Evolutionary conservation across 1,140 invertebrate genomes (phyloP).

Genomic region (Eciton burchellii): DNA sequence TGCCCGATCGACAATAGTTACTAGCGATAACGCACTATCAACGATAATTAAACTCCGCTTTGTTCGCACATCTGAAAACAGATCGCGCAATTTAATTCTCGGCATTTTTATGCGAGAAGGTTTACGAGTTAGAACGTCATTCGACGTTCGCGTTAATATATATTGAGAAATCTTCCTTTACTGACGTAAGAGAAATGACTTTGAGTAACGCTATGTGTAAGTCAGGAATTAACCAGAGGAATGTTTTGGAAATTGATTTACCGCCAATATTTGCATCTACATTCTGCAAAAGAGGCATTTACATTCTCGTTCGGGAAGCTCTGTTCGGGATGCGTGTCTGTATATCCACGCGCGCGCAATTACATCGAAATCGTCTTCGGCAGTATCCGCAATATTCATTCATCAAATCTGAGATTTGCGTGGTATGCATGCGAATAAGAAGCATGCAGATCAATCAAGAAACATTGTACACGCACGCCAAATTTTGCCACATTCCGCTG

Average conservation of each 20-base stretch:
- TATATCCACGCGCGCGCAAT: no score
- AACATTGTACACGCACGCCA: not conserved
- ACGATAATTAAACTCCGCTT: not conserved
- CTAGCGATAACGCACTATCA: not conserved
- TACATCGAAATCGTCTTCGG: not conserved
- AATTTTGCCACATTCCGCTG: conserved; percentile 4
- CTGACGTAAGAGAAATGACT: no score
- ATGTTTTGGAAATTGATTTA: conserved; percentile 10
- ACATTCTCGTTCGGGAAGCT: conserved; percentile 10
- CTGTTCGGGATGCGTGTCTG: no score
- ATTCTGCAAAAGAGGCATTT: not conserved
- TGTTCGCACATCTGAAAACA: not conserved
- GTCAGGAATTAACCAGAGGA: not conserved
- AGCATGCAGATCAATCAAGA: not conserved
- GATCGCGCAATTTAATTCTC: not conserved
- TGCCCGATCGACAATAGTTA: not conserved
- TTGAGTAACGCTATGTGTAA: not conserved
- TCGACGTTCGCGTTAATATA: not conserved
- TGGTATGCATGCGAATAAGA: not conserved
- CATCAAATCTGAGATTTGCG: not conserved
- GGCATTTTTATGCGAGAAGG: conserved; percentile 4
- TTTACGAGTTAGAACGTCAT: conserved; percentile 11
- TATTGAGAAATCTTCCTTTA: not conserved
- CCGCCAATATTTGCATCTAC: not conserved
- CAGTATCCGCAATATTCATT: not conserved